Base-by-base conservation (phyloP, 2,113 vertebrate species). In the Syngnathoides biaculeatus region DNA sequence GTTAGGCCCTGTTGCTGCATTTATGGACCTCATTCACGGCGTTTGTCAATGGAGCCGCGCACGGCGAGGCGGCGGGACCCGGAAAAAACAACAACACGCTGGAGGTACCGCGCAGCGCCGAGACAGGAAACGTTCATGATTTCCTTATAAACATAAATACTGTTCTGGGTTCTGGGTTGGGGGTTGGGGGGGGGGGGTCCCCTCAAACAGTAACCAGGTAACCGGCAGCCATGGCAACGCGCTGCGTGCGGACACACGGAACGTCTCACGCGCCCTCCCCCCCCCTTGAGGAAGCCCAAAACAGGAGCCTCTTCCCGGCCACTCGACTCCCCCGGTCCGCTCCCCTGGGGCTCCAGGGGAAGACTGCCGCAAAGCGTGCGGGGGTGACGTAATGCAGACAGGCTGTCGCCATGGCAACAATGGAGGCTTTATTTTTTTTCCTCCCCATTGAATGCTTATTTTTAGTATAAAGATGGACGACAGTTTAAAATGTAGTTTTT, bases 171-270 rank as follows among this genome's bases (percentile, higher is more conserved):
- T n/a, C n/a, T 3, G 30, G 30, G 30, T 35, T 3, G 30, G 30
- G 30, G 30, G 30, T 20, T 22, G 12, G 22, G 22, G 52, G 52
- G n/a, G 52, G 22, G 1, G 50, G 75, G 81, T 85, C 79, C 76
- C 75, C 59, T n/a, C n/a, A n/a, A n/a, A 75, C 22, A 66, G 79
- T 79, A 84, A 87, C 72, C 48, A 48, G 76, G 77, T 64, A 72
- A 61, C 62, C 65, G 65, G 81, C 78, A 78, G 65, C 83, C 79
- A 86, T 84, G 81, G 81, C 74, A 81, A 82, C 85, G 67, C 27
- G 69, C 74, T 80, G 74, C 67, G 64, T 27, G 35, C 56, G 38
- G 27, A 63, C 74, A 72, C 75, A 76, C 69, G 35, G 74, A 50
- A 75, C 47, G 42, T 3, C 24, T 30, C 42, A 13, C 7, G 57